Percentiles rank a stretch among this genome's conserved stretches.
phyloP scores from a whole-genome alignment of 2,888 invertebrate genomes.

The Tetrapedia diversipes region DNA sequence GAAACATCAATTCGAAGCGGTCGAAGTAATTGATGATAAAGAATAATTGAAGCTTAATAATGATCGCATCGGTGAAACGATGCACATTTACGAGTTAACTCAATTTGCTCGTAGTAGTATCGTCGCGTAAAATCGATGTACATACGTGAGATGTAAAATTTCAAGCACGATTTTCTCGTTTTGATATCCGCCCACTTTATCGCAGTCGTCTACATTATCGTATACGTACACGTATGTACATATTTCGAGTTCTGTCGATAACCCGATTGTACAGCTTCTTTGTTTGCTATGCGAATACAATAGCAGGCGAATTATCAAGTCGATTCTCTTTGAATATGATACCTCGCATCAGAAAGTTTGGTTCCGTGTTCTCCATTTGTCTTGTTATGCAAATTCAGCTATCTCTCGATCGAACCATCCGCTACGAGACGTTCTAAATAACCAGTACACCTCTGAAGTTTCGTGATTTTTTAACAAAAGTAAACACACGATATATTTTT shows the following conservation, averaged over 20 bases:
- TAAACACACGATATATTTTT: too few relatives aligned
- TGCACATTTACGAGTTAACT: background rate
- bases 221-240: background rate
- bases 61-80: background rate
- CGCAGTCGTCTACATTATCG: background rate
- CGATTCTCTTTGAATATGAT: slow-evolving; percentile 7
- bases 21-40: too few relatives aligned
- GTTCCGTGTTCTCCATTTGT: background rate
- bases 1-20: too few relatives aligned
- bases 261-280: slow-evolving; percentile 7
- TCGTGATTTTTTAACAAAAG: too few relatives aligned
- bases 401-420: background rate
- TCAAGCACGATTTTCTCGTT: background rate
- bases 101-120: background rate
- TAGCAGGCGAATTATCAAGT: slow-evolving; percentile 1
- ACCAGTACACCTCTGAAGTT: background rate
- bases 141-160: background rate
- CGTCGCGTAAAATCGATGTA: background rate
- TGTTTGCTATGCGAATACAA: slow-evolving; percentile 6
- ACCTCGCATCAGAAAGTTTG: background rate
- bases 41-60: too few relatives aligned
- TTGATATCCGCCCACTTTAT: background rate
- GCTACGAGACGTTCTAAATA: background rate
- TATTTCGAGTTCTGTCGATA: background rate
- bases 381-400: background rate